Conservation (phyloP, 2,797 vertebrate species). For the Orestias chungarensis region DNA sequence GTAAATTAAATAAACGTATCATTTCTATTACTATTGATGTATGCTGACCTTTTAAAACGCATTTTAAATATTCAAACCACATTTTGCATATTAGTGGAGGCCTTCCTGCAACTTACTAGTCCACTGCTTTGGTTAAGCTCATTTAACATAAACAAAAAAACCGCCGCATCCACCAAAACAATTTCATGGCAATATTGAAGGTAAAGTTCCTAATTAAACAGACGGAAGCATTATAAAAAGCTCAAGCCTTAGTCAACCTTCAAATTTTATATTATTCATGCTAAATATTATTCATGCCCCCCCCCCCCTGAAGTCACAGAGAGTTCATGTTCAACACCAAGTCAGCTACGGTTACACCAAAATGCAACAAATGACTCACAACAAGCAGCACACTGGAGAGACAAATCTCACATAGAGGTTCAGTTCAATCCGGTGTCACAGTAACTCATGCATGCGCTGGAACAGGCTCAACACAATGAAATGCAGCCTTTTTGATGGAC, state of each 20-base stretch:
- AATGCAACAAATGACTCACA: conserved; percentile 1
- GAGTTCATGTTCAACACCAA: conserved; percentile 7
- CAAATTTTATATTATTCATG: not conserved
- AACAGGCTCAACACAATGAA: not conserved
- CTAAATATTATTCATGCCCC: not conserved
- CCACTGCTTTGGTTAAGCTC: not conserved
- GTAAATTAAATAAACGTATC: not conserved
- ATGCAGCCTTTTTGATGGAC: not conserved
- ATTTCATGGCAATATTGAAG: not conserved
- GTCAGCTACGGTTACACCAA: conserved; percentile 1
- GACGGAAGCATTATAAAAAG: not conserved
- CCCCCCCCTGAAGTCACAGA: not conserved
- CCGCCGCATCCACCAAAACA: not conserved
- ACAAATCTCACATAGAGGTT: not conserved
- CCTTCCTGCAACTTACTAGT: not conserved
- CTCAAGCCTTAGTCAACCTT: not conserved
- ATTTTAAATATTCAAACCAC: too few relatives aligned
- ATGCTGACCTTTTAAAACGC: not conserved
- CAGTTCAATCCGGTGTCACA: not conserved
- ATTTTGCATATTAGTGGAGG: not conserved
- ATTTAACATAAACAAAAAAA: not conserved
- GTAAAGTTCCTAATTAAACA: not conserved
- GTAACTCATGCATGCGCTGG: not conserved
- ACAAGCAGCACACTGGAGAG: not conserved
- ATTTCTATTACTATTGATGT: not conserved